Conservation (phyloP, 2,113 vertebrate species). For the Mustela nigripes region DNA sequence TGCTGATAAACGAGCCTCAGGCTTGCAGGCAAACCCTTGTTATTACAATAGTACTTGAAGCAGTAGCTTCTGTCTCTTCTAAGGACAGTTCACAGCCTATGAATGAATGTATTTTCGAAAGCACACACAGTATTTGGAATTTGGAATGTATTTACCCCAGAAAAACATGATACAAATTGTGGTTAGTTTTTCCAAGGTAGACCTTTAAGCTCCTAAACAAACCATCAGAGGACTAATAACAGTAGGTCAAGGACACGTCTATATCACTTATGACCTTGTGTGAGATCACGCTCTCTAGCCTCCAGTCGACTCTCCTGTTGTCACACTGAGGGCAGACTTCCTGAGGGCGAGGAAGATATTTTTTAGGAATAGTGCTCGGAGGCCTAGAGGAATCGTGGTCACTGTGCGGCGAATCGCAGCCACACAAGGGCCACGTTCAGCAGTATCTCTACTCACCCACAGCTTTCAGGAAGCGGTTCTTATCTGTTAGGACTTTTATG, state of each 20-base stretch:
- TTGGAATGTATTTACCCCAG: conserved; percentile 44
- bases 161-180: conserved; percentile 3
- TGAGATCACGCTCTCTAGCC: neutral
- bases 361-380: neutral
- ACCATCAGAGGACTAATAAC: neutral
- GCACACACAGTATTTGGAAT: neutral
- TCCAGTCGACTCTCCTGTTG: neutral
- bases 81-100: neutral
- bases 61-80: conserved; percentile 18
- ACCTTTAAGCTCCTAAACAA: conserved; percentile 11
- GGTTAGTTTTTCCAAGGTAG: conserved; percentile 40
- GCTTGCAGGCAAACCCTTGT: neutral
- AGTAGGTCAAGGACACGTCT: neutral
- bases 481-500: conserved; percentile 79
- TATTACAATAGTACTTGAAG: neutral
- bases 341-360: neutral
- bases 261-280: neutral
- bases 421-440: neutral
- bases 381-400: neutral
- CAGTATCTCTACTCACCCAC: conserved; percentile 72
- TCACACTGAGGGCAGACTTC: neutral
- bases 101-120: conserved; percentile 44
- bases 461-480: conserved; percentile 76
- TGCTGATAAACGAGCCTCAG: neutral
- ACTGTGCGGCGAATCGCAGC: neutral